Conservation (phyloP, 2,888 invertebrate species). For the Brenthis hecate region DNA sequence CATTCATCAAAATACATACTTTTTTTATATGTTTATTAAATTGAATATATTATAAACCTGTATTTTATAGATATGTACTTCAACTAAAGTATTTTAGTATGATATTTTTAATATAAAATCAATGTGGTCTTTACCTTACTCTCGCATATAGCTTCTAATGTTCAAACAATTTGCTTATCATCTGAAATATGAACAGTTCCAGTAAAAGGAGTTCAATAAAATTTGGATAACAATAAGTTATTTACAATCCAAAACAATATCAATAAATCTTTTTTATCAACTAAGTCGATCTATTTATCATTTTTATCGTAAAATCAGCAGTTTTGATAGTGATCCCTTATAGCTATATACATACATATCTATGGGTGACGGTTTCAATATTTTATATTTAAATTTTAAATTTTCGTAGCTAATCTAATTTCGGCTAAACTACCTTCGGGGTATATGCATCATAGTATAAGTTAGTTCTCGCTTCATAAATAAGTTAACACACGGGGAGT, state of each 20-base stretch:
- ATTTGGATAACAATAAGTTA: conserved; percentile 40
- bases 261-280: conserved; percentile 35
- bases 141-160: conserved; percentile 35
- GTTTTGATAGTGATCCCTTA: conserved; percentile 21
- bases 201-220: conserved; percentile 38
- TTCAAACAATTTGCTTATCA: conserved; percentile 39
- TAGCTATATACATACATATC: neutral
- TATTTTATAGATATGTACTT: too few relatives aligned
- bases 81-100: neutral
- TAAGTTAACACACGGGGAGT: conserved; percentile 64
- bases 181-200: conserved; percentile 23
- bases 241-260: conserved; percentile 35
- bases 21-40: too few relatives aligned
- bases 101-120: conserved; percentile 29
- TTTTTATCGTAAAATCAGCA: conserved; percentile 22
- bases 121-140: conserved; percentile 23
- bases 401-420: conserved; percentile 49
- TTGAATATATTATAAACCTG: too few relatives aligned
- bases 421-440: conserved; percentile 49
- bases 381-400: conserved; percentile 26
- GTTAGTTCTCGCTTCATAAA: conserved; percentile 64
- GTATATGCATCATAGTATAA: conserved; percentile 60
- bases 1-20: too few relatives aligned
- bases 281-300: conserved; percentile 33
- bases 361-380: conserved; percentile 8